Conservation (phyloP, 92 coral and sea anemone species). For the Heliopora coerulea region DNA sequence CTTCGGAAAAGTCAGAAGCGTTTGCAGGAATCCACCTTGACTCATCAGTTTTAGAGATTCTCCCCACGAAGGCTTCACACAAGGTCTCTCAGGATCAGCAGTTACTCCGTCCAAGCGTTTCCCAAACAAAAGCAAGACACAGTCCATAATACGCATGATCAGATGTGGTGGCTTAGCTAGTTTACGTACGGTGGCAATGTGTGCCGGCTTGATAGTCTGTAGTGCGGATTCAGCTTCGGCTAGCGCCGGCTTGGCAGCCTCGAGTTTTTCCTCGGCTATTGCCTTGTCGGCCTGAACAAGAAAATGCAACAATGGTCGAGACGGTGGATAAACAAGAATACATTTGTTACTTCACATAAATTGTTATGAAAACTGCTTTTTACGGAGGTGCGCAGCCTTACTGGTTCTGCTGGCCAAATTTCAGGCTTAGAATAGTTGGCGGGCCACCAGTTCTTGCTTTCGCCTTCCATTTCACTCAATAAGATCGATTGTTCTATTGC, state of each 20-base stretch:
- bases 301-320: conserved; percentile 1
- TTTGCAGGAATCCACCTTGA: conserved; percentile 84
- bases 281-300: conserved; percentile 73
- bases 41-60: conserved; percentile 83
- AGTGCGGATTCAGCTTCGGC: conserved; percentile 97
- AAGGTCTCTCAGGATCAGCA: conserved; percentile 80
- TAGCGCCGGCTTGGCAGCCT: conserved; percentile 96
- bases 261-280: conserved; percentile 84
- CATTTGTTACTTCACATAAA: no score
- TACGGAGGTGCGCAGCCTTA: no score
- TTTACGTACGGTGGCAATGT: conserved; percentile 94
- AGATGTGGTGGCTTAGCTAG: conserved; percentile 98
- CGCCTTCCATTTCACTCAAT: no score
- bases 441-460: no score
- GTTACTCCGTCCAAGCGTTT: conserved; percentile 65
- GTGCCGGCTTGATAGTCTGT: conserved; percentile 99
- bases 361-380: no score
- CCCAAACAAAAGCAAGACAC: conserved; percentile 80
- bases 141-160: conserved; percentile 99
- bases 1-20: conserved; percentile 78
- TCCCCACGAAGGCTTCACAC: conserved; percentile 91
- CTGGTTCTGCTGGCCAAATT: no score
- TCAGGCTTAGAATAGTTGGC: no score
- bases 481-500: no score
- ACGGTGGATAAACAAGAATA: no score